A percentile compares a stretch with the other conserved stretches of the same genome.
These are phyloP conservation scores for Imbricaverruca yamaguchii DNA, from an alignment of 2,888 invertebrate genomes.

Conservation along the genomic window DNA sequence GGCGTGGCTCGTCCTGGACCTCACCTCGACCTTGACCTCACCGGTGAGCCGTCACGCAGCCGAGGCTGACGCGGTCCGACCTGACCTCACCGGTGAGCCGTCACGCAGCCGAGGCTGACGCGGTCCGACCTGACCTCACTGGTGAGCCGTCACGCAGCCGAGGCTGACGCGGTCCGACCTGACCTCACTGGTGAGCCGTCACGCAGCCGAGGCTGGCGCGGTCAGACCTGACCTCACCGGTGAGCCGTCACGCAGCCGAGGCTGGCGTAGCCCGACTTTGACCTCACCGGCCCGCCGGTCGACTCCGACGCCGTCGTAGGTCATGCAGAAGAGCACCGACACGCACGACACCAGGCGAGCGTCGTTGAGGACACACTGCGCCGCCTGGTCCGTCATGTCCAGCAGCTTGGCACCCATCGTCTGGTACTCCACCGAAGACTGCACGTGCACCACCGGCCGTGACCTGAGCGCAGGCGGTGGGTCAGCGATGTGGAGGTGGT, in stretches of 20 bases:
- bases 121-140: conserved; percentile 25
- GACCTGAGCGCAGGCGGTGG: conserved; percentile 26
- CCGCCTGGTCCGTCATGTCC: conserved; percentile 24
- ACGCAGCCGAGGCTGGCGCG: no score
- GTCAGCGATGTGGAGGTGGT: no score
- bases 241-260: no score
- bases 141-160: conserved; percentile 24
- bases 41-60: conserved; percentile 24
- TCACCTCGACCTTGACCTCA: background rate
- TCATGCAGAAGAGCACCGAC: conserved; percentile 30
- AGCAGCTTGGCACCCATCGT: conserved; percentile 27
- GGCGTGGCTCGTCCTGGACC: no score
- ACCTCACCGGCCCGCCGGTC: conserved; percentile 24
- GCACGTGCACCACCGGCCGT: conserved; percentile 31
- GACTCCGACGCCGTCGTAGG: conserved; percentile 31
- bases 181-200: conserved; percentile 24
- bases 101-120: conserved; percentile 26
- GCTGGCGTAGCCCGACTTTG: background rate
- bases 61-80: conserved; percentile 29
- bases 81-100: conserved; percentile 24
- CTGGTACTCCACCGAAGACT: conserved; percentile 29
- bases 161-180: conserved; percentile 29
- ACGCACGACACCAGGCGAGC: conserved; percentile 28
- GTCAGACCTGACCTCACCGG: no score
- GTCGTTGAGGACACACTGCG: conserved; percentile 25